Evolutionary conservation across 2,797 vertebrate species (phyloP).

Genomic region (Eidolon dupreanum): DNA sequence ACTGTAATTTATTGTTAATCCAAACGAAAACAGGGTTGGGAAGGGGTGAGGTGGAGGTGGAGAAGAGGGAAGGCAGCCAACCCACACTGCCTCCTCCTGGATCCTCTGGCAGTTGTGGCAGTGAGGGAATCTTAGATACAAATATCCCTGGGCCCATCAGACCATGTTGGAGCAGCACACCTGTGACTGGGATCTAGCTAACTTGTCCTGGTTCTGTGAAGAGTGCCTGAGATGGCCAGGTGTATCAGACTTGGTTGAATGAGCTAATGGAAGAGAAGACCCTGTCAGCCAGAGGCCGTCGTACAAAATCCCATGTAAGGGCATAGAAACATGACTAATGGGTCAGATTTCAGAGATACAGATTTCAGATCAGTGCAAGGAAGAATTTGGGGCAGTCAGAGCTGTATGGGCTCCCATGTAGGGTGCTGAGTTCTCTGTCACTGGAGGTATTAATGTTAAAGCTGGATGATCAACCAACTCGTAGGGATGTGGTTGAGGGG

Average conservation of each 20-base stretch:
- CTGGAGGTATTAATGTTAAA: neutral
- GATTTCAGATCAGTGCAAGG: neutral
- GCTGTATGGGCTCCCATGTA: neutral
- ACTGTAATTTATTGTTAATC: constrained; percentile 81
- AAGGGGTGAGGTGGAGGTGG: constrained; percentile 48
- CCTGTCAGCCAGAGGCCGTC: neutral
- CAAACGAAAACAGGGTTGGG: constrained; percentile 73
- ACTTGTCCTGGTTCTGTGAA: neutral
- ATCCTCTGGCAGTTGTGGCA: neutral
- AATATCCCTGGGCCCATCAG: neutral
- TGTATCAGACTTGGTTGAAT: neutral
- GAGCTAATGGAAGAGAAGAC: neutral
- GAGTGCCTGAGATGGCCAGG: neutral
- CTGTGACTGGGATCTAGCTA: neutral
- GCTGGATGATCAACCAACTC: neutral
- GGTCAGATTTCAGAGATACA: neutral
- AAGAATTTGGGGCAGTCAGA: neutral
- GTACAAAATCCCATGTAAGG: neutral
- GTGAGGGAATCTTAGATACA: neutral
- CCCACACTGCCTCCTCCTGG: neutral
- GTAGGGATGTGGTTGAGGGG: neutral
- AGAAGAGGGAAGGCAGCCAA: neutral
- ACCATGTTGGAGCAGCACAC: neutral
- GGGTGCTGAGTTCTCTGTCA: neutral
- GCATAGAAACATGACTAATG: neutral